Base-by-base conservation (phyloP, 2,888 invertebrate species). In the Hirtodrosophila duncani region DNA sequence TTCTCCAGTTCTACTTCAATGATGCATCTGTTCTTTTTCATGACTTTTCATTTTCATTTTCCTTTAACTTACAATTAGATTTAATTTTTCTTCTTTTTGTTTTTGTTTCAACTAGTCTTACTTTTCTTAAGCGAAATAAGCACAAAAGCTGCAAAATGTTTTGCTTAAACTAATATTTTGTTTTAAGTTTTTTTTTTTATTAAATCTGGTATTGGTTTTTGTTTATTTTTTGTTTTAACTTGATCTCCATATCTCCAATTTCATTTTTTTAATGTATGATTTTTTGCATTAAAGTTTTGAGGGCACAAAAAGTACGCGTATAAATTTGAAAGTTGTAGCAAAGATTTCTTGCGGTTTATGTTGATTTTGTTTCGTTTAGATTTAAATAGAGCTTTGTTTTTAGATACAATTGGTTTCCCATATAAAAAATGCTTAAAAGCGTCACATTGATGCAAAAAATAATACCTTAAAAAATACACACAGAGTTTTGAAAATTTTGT, bases 361-460 rank as follows among this genome's bases (percentile, higher is more conserved):
- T 34, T 42, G 38, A 30, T 39, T 48, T 34, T 36, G 34, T 49
- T 36, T 62, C 37, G 4, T 20, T 38, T 48, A 39, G 53, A 36
- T 60, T 63, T 69, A 61, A 45, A 61, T 71, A 64, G 58, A 58
- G 58, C n/a, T n/a, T n/a, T n/a, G n/a, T n/a, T 43, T 55, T 68
- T 64, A 50, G 63, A 70, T 74, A 70, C 69, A 74, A 68, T 75
- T 80, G 58, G 56, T 64, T 61, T 24, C 53, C 61, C 66, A 63
- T 74, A 53, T 68, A 64, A 75, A 81, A 77, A 78, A 72, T 81
- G 80, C 74, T 78, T 69, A 60, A 62, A 71, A 79, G 77, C 75
- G 66, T 66, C 63, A 67, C 72, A 69, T 72, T 79, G 74, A 80
- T 82, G 82, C 82, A 82, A 81, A 80, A 83, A 82, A 82, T 81